Percentiles rank a stretch among this genome's conserved stretches.
Conservation (phyloP, 2,113 vertebrate genomes). For the Menura novaehollandiae region DNA sequence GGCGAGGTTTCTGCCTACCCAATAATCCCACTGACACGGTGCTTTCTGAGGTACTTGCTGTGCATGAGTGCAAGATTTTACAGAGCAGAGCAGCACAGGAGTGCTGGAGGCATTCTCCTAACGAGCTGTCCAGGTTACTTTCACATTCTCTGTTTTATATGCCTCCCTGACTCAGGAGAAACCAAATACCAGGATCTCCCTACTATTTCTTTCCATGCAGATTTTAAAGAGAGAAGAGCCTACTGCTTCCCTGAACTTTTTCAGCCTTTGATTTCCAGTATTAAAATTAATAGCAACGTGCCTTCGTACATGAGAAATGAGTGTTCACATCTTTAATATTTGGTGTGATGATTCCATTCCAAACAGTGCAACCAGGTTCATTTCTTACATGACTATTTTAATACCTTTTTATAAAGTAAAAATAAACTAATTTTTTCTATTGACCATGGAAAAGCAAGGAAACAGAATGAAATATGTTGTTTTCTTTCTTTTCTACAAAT, state of each 20-base stretch:
- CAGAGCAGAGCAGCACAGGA: neutral
- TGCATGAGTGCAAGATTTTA: neutral
- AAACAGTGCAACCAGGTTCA: neutral
- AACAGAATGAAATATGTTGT: neutral
- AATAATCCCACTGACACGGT: slow-evolving; percentile 27
- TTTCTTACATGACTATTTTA: neutral
- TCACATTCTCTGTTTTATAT: neutral
- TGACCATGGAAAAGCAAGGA: neutral
- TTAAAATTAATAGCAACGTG: neutral
- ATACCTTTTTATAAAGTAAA: neutral
- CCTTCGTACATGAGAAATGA: fast-evolving
- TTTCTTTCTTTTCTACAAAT: neutral
- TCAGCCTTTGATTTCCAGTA: neutral
- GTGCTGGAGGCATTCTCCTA: slow-evolving; percentile 37
- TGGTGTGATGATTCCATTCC: neutral
- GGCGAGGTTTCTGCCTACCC: slow-evolving; percentile 42
- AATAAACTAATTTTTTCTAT: neutral
- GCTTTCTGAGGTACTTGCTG: slow-evolving; percentile 27
- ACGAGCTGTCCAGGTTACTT: slow-evolving; percentile 30
- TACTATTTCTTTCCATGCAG: neutral
- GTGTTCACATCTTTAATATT: neutral
- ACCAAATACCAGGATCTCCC: neutral
- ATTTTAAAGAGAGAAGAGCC: neutral
- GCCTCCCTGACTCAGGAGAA: neutral
- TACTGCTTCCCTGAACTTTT: neutral